Evolutionary conservation across 2,797 vertebrate species (phyloP).

Genomic region (Podarcis lilfordi): DNA sequence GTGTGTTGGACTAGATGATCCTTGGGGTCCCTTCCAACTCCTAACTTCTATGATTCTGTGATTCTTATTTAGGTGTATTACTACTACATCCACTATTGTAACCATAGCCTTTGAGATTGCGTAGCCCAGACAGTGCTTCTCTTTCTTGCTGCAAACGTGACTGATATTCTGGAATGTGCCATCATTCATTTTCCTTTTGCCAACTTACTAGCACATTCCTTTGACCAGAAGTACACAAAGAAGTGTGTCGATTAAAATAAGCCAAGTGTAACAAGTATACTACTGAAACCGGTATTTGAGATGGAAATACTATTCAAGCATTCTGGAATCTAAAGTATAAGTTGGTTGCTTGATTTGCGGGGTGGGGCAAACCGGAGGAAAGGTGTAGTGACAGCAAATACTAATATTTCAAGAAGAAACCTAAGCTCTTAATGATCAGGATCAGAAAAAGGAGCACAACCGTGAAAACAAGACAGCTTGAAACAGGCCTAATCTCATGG

Average conservation of each 20-base stretch:
- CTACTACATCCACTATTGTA: not conserved
- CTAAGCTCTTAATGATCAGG: slow-evolving; percentile 84
- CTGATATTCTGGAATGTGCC: not conserved
- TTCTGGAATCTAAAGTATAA: slow-evolving; percentile 49
- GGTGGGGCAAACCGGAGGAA: not conserved
- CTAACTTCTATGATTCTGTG: no score
- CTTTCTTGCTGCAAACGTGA: not conserved
- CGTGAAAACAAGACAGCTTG: slow-evolving; percentile 69
- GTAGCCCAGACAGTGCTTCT: no score
- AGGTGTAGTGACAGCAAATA: slow-evolving; percentile 68
- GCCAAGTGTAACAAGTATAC: slow-evolving; percentile 50
- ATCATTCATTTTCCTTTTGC: not conserved
- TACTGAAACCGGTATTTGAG: slow-evolving; percentile 43
- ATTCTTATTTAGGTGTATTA: no score
- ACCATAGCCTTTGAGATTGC: not conserved
- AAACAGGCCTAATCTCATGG: slow-evolving; percentile 70
- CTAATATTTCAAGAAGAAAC: slow-evolving; percentile 84
- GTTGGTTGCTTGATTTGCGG: slow-evolving; percentile 61
- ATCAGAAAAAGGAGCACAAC: slow-evolving; percentile 67
- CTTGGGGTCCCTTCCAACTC: no score
- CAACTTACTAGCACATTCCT: slow-evolving; percentile 29
- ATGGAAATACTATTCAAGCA: slow-evolving; percentile 63
- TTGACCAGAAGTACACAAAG: slow-evolving; percentile 41
- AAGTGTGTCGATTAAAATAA: slow-evolving; percentile 8
- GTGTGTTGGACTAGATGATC: no score